Conservation (phyloP, 1,140 invertebrate genomes). For the Drosophila bocqueti region DNA sequence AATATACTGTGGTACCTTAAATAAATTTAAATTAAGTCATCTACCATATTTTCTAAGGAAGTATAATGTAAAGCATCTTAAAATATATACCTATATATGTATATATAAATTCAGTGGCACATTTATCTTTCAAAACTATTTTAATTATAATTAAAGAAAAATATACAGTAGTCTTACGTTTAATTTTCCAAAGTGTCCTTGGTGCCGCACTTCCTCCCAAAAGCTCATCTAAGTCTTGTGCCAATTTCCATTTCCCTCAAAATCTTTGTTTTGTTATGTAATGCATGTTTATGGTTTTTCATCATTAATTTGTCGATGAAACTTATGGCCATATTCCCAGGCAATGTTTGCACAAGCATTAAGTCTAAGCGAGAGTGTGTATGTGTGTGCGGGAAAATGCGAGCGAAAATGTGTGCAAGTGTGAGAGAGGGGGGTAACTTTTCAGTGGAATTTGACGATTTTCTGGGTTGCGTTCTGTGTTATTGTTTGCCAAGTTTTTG, state of each 20-base stretch:
- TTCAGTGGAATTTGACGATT: constrained; percentile 75
- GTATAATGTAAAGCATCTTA: not conserved
- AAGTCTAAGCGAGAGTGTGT: constrained; percentile 33
- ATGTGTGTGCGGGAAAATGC: constrained; percentile 9
- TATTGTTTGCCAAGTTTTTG: constrained; percentile 83
- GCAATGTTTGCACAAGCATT: constrained; percentile 73
- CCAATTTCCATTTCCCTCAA: constrained; percentile 29
- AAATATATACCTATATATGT: too few species aligned
- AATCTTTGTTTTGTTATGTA: constrained; percentile 74
- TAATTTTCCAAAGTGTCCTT: not conserved
- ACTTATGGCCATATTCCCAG: constrained; percentile 81
- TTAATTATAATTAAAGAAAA: not conserved
- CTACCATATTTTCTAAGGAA: not conserved
- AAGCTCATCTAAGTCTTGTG: constrained; percentile 27
- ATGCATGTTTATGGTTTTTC: constrained; percentile 80
- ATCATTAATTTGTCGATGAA: constrained; percentile 83
- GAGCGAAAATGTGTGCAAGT: not conserved
- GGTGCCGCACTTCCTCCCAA: not conserved
- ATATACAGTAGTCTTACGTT: not conserved
- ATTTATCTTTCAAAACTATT: not conserved
- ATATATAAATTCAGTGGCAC: not conserved
- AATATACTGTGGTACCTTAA: not conserved
- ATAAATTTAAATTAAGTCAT: too few species aligned
- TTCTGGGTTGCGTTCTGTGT: constrained; percentile 68
- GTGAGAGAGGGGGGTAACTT: constrained; percentile 52